phyloP scores from a whole-genome alignment of 1,140 invertebrate species.

The Battus philenor region DNA sequence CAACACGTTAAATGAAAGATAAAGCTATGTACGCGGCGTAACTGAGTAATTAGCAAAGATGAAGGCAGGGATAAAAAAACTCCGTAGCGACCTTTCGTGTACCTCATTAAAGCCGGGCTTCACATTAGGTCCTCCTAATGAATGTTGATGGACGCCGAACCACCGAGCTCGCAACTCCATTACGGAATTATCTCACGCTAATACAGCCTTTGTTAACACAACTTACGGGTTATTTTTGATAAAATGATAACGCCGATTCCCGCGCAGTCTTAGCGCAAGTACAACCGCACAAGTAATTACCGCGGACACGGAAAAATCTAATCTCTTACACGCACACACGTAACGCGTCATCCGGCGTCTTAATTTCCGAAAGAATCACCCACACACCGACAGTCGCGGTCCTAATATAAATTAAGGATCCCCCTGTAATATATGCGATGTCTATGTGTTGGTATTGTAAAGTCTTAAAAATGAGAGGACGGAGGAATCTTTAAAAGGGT shows the following conservation, averaged over 20 bases:
- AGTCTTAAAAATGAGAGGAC: slow-evolving; percentile 74
- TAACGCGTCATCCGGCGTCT: slow-evolving; percentile 14
- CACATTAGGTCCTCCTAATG: slow-evolving; percentile 15
- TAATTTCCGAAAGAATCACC: slow-evolving; percentile 34
- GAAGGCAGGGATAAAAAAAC: slow-evolving; percentile 7
- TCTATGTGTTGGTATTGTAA: slow-evolving; percentile 67
- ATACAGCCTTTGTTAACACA: slow-evolving; percentile 6
- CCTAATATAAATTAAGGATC: slow-evolving; percentile 54
- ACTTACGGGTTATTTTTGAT: slow-evolving; percentile 2
- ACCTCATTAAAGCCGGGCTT: slow-evolving; percentile 14
- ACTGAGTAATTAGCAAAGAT: slow-evolving; percentile 14
- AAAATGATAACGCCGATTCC: background rate
- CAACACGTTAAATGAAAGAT: slow-evolving; percentile 2
- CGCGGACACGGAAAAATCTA: slow-evolving; percentile 65
- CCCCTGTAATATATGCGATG: slow-evolving; percentile 47
- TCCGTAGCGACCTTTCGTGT: slow-evolving; percentile 13
- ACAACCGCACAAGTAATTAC: slow-evolving; percentile 48
- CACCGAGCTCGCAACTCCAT: slow-evolving; percentile 10
- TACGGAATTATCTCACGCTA: slow-evolving; percentile 2
- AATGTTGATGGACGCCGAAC: slow-evolving; percentile 8
- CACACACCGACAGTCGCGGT: slow-evolving; percentile 24
- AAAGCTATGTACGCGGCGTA: slow-evolving; percentile 4
- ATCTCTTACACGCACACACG: slow-evolving; percentile 44
- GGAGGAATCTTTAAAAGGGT: slow-evolving; percentile 73
- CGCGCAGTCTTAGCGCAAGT: background rate